Evolutionary conservation across 2,888 invertebrate species (phyloP), one percentile per base, ranked within the genome.

Genomic region (Tetrapedia diversipes): DNA sequence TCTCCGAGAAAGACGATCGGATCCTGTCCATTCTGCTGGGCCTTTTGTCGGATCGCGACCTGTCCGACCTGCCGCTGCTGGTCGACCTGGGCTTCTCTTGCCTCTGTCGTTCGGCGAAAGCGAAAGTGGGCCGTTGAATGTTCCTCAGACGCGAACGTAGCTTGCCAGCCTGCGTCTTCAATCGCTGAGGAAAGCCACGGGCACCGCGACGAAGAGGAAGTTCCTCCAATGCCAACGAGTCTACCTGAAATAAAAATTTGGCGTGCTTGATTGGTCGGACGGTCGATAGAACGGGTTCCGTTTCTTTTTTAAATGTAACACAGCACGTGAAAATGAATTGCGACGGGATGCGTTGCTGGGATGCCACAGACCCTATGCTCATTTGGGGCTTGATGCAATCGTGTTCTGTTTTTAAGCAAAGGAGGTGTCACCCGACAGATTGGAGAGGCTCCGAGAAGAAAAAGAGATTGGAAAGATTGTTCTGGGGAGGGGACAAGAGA

Each of bases 81-180:
- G 87, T 81, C 1, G 91, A 88, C 74, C 90, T 92, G 3, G 91
- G 86, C 53, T 92, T 92, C 6, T 87, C 82, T 27, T 82, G 49
- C 56, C 84, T 82, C 37, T 82, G 92, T 89, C 74, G 73, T 43
- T 92, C 91, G 39, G 93, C 91, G 64, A 92, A 81, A 37, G 90
- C 88, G 68, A 94, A 93, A 43, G 92, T 92, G 53, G 94, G 93
- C 82, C 94, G 93, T 88, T 95, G 94, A 7, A 95, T 94, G 77
- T 92, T 94, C 86, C 94, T 94, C 69, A 96, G 89, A 89, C 95
- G 95, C 0, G 94, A 94, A 89, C 95, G 95, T 34, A 97, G 90
- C 91, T 95, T 95, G 34, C 94, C 95, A 19, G 96, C 96, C 89
- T 96, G 95, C 45, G 92, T 93, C 84, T 94, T 94, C 57, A 96